Conservation (phyloP, 92 coral and sea anemone genomes). For the Ricordea florida region DNA sequence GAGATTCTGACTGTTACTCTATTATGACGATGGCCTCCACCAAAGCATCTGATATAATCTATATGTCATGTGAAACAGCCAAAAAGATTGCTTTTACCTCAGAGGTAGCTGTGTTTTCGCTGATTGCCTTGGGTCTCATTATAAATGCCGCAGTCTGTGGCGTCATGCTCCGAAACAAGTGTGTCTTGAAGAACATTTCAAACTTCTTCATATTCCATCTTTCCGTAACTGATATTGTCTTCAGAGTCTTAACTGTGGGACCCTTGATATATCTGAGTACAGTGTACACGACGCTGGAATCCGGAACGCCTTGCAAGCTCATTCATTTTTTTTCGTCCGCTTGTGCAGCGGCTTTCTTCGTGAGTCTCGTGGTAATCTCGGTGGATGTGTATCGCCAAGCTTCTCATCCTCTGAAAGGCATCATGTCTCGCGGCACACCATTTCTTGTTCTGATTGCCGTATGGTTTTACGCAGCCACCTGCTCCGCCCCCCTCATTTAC, state of each 20-base stretch:
- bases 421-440: conserved; percentile 48
- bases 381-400: conserved; percentile 40
- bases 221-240: conserved; percentile 28
- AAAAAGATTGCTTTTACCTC: conserved; percentile 4
- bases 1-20: too few species aligned
- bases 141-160: conserved; percentile 29
- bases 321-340: conserved; percentile 13
- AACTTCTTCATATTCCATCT: conserved; percentile 44
- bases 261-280: conserved; percentile 25
- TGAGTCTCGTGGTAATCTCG: conserved; percentile 22
- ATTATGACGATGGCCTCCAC: too few species aligned
- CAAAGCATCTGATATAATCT: too few species aligned
- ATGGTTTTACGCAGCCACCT: conserved; percentile 56
- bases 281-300: background rate
- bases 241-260: conserved; percentile 23
- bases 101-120: conserved; percentile 1
- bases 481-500: conserved; percentile 56
- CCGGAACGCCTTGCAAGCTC: conserved; percentile 14
- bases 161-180: conserved; percentile 26
- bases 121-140: conserved; percentile 13
- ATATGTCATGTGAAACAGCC: conserved; percentile 29
- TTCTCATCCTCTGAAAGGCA: conserved; percentile 12
- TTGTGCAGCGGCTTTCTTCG: conserved; percentile 38
- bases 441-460: conserved; percentile 23
- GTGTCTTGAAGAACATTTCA: conserved; percentile 38